Percentiles rank a stretch among this genome's conserved stretches.
These are phyloP conservation scores for Odontothrips loti DNA, from an alignment of 2,888 invertebrate species.

Conservation along the genomic window DNA sequence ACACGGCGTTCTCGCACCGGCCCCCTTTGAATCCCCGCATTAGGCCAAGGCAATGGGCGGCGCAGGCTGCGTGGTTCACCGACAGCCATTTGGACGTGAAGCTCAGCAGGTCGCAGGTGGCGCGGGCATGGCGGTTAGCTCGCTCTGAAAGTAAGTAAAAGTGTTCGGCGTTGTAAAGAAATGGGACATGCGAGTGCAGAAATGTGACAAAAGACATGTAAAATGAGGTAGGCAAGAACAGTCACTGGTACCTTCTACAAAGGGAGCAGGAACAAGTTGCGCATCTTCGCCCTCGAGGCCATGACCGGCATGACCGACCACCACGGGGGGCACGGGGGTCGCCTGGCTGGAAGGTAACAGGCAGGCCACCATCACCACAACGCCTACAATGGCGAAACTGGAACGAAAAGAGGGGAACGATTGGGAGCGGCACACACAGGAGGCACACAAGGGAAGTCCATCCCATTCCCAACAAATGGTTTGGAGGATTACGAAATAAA, in stretches of 20 bases:
- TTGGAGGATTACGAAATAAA: no score
- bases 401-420: no score
- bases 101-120: slow-evolving; percentile 38
- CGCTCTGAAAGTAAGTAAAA: slow-evolving; percentile 15
- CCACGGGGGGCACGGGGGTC: neutral
- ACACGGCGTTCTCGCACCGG: slow-evolving; percentile 37
- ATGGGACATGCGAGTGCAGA: neutral
- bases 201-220: neutral
- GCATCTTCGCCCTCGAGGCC: neutral
- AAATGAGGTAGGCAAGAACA: neutral
- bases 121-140: slow-evolving; percentile 33
- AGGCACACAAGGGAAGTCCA: no score
- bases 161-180: no score
- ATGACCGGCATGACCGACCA: neutral
- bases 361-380: neutral
- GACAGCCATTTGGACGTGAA: slow-evolving; percentile 36
- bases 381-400: neutral
- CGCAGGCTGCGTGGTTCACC: slow-evolving; percentile 37
- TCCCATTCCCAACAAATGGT: no score
- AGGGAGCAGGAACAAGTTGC: neutral
- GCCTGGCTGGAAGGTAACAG: neutral
- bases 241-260: neutral
- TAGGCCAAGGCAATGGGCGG: slow-evolving; percentile 36
- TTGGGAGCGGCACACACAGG: no score
- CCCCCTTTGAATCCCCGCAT: slow-evolving; percentile 37